Evolutionary conservation across 2,797 vertebrate genomes (phyloP).

Genomic region (Miichthys miiuy): DNA sequence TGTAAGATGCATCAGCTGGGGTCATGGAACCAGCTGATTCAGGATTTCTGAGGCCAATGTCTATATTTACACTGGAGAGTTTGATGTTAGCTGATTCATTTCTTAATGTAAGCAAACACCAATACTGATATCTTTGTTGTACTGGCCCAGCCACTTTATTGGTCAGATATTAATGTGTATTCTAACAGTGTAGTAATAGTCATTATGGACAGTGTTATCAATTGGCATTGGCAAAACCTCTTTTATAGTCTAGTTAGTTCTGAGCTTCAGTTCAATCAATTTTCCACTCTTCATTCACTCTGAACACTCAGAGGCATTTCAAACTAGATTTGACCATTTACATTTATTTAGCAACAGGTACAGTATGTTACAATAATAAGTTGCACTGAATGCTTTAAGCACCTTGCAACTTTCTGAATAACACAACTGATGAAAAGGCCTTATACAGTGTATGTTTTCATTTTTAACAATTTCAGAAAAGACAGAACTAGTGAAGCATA

Average conservation of each 20-base stretch:
- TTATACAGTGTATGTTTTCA: not conserved
- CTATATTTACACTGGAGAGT: too few species aligned
- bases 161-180: not conserved
- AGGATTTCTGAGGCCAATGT: too few species aligned
- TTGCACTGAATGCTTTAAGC: slow-evolving; percentile 35
- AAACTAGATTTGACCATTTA: slow-evolving; percentile 22
- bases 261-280: not conserved
- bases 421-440: slow-evolving; percentile 51
- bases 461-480: slow-evolving; percentile 4
- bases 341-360: slow-evolving; percentile 50
- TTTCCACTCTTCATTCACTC: not conserved
- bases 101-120: too few species aligned
- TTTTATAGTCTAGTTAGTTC: not conserved
- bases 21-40: too few species aligned
- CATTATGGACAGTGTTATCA: not conserved
- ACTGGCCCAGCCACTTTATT: too few species aligned
- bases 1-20: too few species aligned
- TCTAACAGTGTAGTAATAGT: not conserved
- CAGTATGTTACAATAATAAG: slow-evolving; percentile 20
- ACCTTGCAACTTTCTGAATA: slow-evolving; percentile 29
- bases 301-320: not conserved
- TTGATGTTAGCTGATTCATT: too few species aligned
- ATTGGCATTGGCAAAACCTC: not conserved
- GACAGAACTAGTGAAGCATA: not conserved
- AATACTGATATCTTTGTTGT: too few species aligned